These are phyloP conservation scores for Tetheella fluctuosa DNA, from an alignment of 2,888 invertebrate species.

Conservation along the genomic window DNA sequence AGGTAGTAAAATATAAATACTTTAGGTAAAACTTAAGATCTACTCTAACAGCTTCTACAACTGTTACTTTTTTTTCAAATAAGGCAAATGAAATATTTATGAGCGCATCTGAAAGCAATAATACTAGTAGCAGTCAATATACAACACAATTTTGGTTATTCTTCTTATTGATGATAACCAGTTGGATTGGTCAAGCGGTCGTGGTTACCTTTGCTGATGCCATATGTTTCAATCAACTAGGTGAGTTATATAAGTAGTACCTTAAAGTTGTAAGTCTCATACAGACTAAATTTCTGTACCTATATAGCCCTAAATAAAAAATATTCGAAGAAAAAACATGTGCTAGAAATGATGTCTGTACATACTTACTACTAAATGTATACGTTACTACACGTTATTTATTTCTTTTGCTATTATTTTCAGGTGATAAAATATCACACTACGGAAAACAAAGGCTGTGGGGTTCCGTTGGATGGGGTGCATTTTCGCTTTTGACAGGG, in stretches of 20 bases:
- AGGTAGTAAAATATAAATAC: too few species aligned
- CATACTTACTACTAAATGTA: too few species aligned
- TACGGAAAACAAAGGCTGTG: slow-evolving; percentile 95
- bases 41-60: too few species aligned
- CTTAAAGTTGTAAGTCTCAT: too few species aligned
- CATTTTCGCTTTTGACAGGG: slow-evolving; percentile 90
- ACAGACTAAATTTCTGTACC: too few species aligned
- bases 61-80: slow-evolving; percentile 18
- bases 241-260: slow-evolving; percentile 76
- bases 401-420: slow-evolving; percentile 31
- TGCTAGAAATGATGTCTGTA: too few species aligned
- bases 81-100: slow-evolving; percentile 78
- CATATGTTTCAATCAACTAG: slow-evolving; percentile 93
- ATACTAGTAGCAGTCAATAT: slow-evolving; percentile 64
- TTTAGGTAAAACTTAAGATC: too few species aligned
- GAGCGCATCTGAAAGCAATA: slow-evolving; percentile 57
- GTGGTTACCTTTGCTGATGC: slow-evolving; percentile 95
- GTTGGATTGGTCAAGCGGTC: slow-evolving; percentile 94
- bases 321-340: too few species aligned
- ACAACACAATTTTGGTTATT: slow-evolving; percentile 91
- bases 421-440: slow-evolving; percentile 88
- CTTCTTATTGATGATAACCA: slow-evolving; percentile 89
- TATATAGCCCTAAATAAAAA: too few species aligned
- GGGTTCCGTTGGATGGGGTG: slow-evolving; percentile 95
- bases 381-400: too few species aligned